Evolutionary conservation across 2,888 invertebrate species (phyloP), one percentile per base, ranked within the genome.

Genomic region (Loripinus fragilis): DNA sequence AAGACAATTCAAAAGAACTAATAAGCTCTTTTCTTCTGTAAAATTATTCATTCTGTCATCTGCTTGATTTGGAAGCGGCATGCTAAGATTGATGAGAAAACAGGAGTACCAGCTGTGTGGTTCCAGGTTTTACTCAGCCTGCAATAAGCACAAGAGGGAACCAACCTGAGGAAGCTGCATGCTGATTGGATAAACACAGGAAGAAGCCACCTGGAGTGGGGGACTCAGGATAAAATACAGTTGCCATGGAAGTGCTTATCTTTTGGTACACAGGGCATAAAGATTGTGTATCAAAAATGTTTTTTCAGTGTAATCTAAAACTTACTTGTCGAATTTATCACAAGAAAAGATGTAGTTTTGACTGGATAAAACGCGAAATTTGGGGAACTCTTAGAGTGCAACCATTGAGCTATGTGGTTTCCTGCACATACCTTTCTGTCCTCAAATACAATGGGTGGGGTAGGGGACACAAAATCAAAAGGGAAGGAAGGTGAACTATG

Each of bases 161-260:
- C 60, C 60, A 52, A 30, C 55, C 41, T 28, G 52, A 70, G 74
- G 68, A 68, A 80, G 52, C 71, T 52, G 41, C 38, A 25, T 71
- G 50, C 64, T 80, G 77, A 78, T 81, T 81, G 81, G 78, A 45
- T 71, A 78, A 75, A 73, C 45, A 76, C 64, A 66, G 55, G 60
- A 42, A 71, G 48, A 65, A 60, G 67, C 66, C 78, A 73, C 83
- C 78, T 80, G 76, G 80, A 76, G 73, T n/a, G n/a, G 38, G 72
- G 74, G 76, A 70, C 69, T 79, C 74, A 69, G 35, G 66, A 45
- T 64, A 52, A 41, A 55, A 69, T 70, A 60, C 33, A 23, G 83
- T 81, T 77, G 71, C 83, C 65, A 81, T 84, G 68, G 83, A 55
- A 79, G 81, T 74, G 60, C 60, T 60, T 60, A 60, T 60, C 60